Percentiles rank a stretch among this genome's conserved stretches.
Evolutionary conservation across 2,797 vertebrate genomes (phyloP).

Genomic region (Nothura maculosa): DNA sequence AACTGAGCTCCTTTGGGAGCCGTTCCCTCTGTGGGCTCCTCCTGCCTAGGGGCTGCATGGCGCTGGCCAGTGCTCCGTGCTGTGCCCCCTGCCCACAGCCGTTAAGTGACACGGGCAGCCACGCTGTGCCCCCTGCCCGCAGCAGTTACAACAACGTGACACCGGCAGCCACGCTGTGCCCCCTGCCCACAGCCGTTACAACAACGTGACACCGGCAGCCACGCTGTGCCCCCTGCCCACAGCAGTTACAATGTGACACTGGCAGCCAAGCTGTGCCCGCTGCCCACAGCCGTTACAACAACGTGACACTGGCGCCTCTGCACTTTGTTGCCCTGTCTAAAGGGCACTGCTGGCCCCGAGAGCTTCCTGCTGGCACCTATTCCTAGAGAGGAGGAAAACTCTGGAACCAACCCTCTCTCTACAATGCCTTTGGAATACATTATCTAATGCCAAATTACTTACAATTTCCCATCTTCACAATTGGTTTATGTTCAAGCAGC

Average conservation of each 20-base stretch:
- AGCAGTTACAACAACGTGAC: no score
- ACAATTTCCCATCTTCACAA: background rate
- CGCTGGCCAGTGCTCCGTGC: accelerated
- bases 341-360: background rate
- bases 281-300: accelerated
- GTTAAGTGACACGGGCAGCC: background rate
- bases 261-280: background rate
- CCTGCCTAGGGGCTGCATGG: no score
- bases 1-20: accelerated
- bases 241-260: no score
- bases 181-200: accelerated
- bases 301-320: accelerated
- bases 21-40: background rate
- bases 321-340: no score
- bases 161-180: background rate
- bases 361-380: no score
- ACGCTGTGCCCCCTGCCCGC: accelerated
- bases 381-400: background rate
- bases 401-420: background rate
- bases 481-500: background rate
- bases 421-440: background rate
- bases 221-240: accelerated
- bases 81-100: accelerated
- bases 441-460: background rate
- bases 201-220: background rate